These are phyloP conservation scores for Montipora foliosa DNA, from an alignment of 64 coral and sea anemone genomes.

Conservation along the genomic window DNA sequence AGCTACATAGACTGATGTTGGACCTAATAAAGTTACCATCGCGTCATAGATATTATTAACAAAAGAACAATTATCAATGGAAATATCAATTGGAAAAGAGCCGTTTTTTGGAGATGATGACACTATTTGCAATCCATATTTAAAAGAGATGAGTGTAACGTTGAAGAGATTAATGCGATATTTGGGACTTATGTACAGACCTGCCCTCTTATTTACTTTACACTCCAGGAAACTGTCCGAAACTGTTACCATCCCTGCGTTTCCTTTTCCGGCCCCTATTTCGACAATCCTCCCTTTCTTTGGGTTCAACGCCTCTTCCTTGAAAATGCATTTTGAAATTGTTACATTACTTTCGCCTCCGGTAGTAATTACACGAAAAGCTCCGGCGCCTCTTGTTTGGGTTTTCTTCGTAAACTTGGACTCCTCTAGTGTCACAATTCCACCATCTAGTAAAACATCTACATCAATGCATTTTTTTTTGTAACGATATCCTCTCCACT, in stretches of 20 bases:
- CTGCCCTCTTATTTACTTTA: background rate
- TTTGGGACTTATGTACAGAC: constrained; percentile 7
- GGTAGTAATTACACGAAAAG: background rate
- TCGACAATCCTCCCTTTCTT: background rate
- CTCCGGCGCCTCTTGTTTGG: background rate
- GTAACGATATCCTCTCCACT: background rate
- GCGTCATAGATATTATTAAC: background rate
- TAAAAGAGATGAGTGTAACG: background rate
- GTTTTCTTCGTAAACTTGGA: background rate
- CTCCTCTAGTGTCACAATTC: background rate
- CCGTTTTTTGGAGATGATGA: no score
- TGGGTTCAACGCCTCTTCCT: background rate
- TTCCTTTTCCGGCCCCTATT: background rate
- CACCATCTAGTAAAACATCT: background rate
- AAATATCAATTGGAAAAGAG: background rate
- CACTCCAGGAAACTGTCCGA: background rate
- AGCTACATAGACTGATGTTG: background rate
- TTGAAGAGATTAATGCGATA: constrained; percentile 1
- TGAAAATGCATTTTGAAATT: background rate
- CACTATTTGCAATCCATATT: no score
- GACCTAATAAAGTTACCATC: background rate
- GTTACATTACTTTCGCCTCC: background rate
- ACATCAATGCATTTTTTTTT: background rate
- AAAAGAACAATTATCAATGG: background rate
- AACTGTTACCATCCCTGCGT: background rate